Conservation (phyloP, 2,888 invertebrate genomes). For the Sepiola atlantica region DNA sequence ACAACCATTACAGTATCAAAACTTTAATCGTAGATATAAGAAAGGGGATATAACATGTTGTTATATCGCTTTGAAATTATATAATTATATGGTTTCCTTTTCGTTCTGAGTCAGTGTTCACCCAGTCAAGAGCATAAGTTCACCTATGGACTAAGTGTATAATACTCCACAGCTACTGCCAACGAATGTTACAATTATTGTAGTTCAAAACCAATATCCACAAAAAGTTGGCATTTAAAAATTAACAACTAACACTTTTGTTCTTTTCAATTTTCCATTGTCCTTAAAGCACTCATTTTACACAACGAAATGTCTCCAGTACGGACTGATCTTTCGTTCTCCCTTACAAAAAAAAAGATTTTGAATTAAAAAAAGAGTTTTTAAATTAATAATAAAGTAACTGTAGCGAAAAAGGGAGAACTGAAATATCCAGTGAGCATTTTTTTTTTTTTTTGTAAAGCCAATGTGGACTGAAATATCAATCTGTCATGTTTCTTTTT, state of each 20-base stretch:
- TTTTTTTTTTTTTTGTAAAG: background rate
- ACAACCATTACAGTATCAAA: too few species aligned
- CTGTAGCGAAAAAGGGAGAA: background rate
- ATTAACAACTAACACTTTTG: constrained; percentile 32
- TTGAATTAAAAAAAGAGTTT: background rate
- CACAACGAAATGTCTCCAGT: constrained; percentile 32
- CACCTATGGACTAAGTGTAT: background rate
- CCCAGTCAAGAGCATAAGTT: background rate
- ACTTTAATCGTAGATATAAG: too few species aligned
- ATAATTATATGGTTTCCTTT: background rate
- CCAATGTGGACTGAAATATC: background rate
- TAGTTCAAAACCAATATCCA: background rate
- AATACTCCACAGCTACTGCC: background rate
- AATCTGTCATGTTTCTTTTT: background rate
- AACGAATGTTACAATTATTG: background rate
- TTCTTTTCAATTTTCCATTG: constrained; percentile 23
- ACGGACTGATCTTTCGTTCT: background rate
- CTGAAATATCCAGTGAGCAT: background rate
- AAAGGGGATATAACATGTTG: too few species aligned
- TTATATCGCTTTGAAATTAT: too few species aligned
- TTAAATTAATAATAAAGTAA: background rate
- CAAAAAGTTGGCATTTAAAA: background rate
- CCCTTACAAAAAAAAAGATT: background rate
- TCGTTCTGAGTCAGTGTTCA: background rate
- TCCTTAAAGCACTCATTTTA: constrained; percentile 32